Base-by-base conservation (phyloP, 2,888 invertebrate genomes). In the Leptinotarsa tumamoca region DNA sequence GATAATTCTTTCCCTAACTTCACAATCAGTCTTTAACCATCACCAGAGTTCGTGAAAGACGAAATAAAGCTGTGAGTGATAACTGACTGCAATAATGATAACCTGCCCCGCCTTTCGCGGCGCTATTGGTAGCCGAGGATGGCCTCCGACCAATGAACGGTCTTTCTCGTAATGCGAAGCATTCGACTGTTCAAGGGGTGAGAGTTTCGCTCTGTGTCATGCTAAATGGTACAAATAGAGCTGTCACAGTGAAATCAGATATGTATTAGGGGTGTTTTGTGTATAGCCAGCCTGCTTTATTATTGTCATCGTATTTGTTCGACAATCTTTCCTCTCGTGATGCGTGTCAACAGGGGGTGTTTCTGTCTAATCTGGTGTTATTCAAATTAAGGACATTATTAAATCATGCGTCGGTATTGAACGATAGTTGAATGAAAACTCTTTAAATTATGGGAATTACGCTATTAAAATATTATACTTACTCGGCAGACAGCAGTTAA, bases 171-270 rank as follows among this genome's bases (percentile, higher is more conserved):
- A 71, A 74, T 77, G 80, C 72, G 69, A 76, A 74, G 75, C 78
- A 73, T 78, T 79, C 81, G 81, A 80, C 82, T 80, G 82, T 80
- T 81, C 79, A 80, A 81, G 73, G 73, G 73, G 76, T 81, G 78
- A 82, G 56, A 50, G 27, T 71, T 56, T 27, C 33, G 63, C 63
- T 63, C 33, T 63, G 63, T 63, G 63, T 63, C 63, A 63, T 72
- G 77, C 84, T 85, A 85, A 86, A 85, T 83, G 85, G 84, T 83
- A 85, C 86, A 84, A 85, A 85, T 85, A 83, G 84, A 83, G 85
- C 84, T 85, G 86, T 86, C 86, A 85, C 84, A 81, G 83, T 83
- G 85, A 86, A 85, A 86, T 86, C 86, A 85, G 86, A 86, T 86
- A 86, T 84, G 84, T 82, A 83, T 84, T 82, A 82, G 79, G 81